Percentiles rank a stretch among this genome's conserved stretches.
Conservation (phyloP, 2,888 invertebrate genomes). For the Mylabris sibirica region DNA sequence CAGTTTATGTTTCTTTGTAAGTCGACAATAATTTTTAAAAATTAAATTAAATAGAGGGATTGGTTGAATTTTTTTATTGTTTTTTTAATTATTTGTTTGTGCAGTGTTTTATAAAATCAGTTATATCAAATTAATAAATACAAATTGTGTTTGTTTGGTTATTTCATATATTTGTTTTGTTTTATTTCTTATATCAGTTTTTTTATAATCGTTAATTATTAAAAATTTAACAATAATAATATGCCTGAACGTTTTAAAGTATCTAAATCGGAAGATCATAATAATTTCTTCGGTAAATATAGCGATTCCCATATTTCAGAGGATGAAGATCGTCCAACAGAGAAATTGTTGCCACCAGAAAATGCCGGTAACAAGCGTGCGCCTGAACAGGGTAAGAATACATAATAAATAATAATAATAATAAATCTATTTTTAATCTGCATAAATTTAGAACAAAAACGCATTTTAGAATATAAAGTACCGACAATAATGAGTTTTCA, state of each 20-base stretch:
- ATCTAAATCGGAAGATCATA: conserved; percentile 67
- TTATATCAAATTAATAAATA: conserved; percentile 15
- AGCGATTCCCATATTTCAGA: conserved; percentile 59
- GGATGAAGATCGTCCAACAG: conserved; percentile 48
- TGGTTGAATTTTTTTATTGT: conserved; percentile 1
- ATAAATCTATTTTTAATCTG: conserved; percentile 1
- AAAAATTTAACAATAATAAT: neutral
- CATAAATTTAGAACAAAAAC: neutral
- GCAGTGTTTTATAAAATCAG: conserved; percentile 16
- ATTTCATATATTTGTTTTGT: conserved; percentile 16
- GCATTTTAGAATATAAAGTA: too few relatives aligned
- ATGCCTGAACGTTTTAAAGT: conserved; percentile 71
- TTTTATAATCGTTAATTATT: conserved; percentile 12
- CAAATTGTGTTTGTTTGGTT: conserved; percentile 11
- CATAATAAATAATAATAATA: neutral
- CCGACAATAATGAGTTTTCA: too few relatives aligned
- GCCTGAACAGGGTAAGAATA: conserved; percentile 32
- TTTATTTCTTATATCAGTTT: conserved; percentile 15
- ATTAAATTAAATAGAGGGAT: conserved; percentile 19
- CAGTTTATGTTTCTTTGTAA: conserved; percentile 26
- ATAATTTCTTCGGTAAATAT: conserved; percentile 60
- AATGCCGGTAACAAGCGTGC: conserved; percentile 34
- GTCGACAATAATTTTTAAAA: conserved; percentile 33
- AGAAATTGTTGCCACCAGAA: conserved; percentile 48
- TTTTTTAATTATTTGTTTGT: conserved; percentile 22